Conservation (phyloP, 1,140 invertebrate species). For the Nylanderia fulva region DNA sequence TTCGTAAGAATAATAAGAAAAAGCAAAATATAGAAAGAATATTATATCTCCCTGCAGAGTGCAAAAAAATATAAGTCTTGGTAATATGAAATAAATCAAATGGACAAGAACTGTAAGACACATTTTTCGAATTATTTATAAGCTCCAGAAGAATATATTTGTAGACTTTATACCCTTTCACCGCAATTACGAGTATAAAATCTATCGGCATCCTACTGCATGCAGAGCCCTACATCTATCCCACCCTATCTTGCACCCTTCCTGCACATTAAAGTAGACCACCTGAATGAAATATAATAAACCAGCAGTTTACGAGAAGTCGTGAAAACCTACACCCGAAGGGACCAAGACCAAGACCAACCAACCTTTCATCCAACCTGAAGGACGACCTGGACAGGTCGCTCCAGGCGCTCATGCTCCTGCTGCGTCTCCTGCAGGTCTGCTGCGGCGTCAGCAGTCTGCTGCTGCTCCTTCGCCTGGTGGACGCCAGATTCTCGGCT, state of each 20-base stretch:
- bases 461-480: slow-evolving; percentile 87
- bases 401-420: slow-evolving; percentile 95
- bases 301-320: not conserved
- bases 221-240: too few relatives aligned
- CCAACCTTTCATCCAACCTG: slow-evolving; percentile 92
- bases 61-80: not conserved
- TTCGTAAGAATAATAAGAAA: not conserved
- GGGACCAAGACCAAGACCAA: not conserved
- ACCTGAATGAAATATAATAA: not conserved
- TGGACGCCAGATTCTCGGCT: slow-evolving; percentile 87
- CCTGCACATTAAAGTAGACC: not conserved
- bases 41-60: not conserved
- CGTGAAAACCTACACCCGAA: not conserved
- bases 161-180: not conserved
- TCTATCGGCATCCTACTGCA: too few relatives aligned
- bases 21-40: not conserved
- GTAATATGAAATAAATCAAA: not conserved
- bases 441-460: slow-evolving; percentile 80
- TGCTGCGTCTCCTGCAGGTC: slow-evolving; percentile 86
- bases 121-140: not conserved
- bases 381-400: slow-evolving; percentile 93
- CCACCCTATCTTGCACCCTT: too few relatives aligned
- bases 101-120: not conserved
- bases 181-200: not conserved
- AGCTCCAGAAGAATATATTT: not conserved